phyloP scores from a whole-genome alignment of 2,113 vertebrate genomes.

The Uria aalge region DNA sequence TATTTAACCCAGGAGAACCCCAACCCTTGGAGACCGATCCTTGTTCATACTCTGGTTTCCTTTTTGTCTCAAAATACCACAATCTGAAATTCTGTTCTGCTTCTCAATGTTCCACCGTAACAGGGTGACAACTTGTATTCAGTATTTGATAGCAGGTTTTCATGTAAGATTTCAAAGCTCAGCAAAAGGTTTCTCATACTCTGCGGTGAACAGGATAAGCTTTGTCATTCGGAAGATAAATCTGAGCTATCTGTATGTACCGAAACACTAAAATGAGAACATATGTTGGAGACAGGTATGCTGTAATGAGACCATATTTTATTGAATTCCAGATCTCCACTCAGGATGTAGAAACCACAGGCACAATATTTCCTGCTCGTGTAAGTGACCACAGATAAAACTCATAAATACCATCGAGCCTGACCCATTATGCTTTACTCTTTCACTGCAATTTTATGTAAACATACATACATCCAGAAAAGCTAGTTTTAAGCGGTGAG shows the following conservation, averaged over 20 bases:
- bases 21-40: rapidly evolving
- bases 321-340: conserved; percentile 60
- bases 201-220: background rate
- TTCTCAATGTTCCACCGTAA: background rate
- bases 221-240: conserved; percentile 1
- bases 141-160: background rate
- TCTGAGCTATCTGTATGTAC: background rate
- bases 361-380: conserved; percentile 59
- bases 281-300: conserved; percentile 53
- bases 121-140: background rate
- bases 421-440: background rate
- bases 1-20: background rate
- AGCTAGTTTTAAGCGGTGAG: background rate
- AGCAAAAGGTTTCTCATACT: background rate
- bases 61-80: background rate
- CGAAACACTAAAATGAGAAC: conserved; percentile 50
- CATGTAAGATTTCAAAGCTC: background rate
- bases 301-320: conserved; percentile 54
- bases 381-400: conserved; percentile 60
- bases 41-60: background rate
- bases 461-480: background rate
- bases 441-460: background rate
- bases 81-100: background rate
- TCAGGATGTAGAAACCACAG: conserved; percentile 66
- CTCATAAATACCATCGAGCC: background rate